These are phyloP conservation scores for Abscondita cerata DNA, from an alignment of 2,888 invertebrate genomes.

Conservation along the genomic window DNA sequence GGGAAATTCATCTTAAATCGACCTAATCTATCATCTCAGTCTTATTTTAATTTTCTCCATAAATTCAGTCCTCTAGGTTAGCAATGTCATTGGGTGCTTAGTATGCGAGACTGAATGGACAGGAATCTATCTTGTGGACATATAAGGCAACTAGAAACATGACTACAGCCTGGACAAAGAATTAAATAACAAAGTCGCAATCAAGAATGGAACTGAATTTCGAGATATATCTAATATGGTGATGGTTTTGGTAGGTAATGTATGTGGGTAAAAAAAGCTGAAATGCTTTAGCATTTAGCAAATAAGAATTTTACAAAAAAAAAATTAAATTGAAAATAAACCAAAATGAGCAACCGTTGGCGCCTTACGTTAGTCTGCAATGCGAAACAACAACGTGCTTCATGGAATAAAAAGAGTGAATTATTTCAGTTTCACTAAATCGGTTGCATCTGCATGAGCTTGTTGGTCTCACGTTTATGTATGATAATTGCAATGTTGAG, in stretches of 20 bases:
- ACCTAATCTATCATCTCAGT: neutral
- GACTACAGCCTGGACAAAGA: slow-evolving; percentile 33
- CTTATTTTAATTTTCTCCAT: slow-evolving; percentile 24
- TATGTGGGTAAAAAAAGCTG: slow-evolving; percentile 8
- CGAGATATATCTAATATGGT: slow-evolving; percentile 28
- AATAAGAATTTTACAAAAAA: slow-evolving; percentile 15
- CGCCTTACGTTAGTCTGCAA: slow-evolving; percentile 27
- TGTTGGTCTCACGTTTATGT: slow-evolving; percentile 17
- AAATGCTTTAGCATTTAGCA: slow-evolving; percentile 20
- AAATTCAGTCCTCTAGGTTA: slow-evolving; percentile 35
- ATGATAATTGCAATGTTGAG: slow-evolving; percentile 25
- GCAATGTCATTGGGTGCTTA: slow-evolving; percentile 35
- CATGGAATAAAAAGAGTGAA: slow-evolving; percentile 15
- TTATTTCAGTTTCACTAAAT: neutral
- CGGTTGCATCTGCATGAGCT: slow-evolving; percentile 22
- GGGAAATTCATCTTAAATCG: slow-evolving; percentile 10
- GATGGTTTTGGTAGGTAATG: slow-evolving; percentile 15
- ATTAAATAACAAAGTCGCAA: slow-evolving; percentile 24
- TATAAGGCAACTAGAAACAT: slow-evolving; percentile 39
- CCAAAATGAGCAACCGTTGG: slow-evolving; percentile 21
- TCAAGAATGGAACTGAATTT: slow-evolving; percentile 27
- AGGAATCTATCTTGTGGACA: slow-evolving; percentile 39
- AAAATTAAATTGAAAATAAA: slow-evolving; percentile 23
- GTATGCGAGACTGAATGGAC: slow-evolving; percentile 36
- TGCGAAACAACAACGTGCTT: slow-evolving; percentile 20